Conservation (phyloP, 2,888 invertebrate genomes). For the Deilephila porcellus region DNA sequence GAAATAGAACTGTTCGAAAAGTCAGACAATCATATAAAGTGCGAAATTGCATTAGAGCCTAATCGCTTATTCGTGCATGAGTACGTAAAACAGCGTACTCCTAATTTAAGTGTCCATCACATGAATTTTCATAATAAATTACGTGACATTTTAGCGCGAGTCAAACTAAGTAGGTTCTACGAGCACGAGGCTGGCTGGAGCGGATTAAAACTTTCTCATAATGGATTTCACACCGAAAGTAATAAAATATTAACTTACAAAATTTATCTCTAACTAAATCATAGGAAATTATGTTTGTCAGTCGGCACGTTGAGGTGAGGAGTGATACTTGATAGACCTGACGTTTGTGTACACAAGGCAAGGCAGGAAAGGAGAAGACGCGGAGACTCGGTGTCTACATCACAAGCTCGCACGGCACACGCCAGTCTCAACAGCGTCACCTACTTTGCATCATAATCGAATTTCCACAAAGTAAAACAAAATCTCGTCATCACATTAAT, state of each 20-base stretch:
- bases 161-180: constrained; percentile 46
- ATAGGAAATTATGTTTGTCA: constrained; percentile 22
- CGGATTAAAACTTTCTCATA: constrained; percentile 58
- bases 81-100: constrained; percentile 4
- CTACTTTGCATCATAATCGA: constrained; percentile 84
- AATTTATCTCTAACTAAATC: constrained; percentile 29
- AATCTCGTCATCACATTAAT: constrained; percentile 81
- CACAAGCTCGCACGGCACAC: constrained; percentile 1
- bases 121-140: constrained; percentile 49
- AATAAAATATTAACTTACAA: constrained; percentile 44
- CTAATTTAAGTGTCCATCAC: constrained; percentile 41
- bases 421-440: constrained; percentile 52
- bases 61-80: constrained; percentile 26
- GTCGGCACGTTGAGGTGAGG: neutral
- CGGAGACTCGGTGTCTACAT: neutral
- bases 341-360: neutral
- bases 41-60: constrained; percentile 18
- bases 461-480: constrained; percentile 83
- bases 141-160: constrained; percentile 48
- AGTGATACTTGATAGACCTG: neutral
- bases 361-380: neutral
- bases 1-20: neutral
- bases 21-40: constrained; percentile 3
- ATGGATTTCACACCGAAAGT: constrained; percentile 52
- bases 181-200: constrained; percentile 41